Percentiles rank a stretch among this genome's conserved stretches.
Evolutionary conservation across 2,113 vertebrate species (phyloP).

Genomic region (Craseonycteris thonglongyai): DNA sequence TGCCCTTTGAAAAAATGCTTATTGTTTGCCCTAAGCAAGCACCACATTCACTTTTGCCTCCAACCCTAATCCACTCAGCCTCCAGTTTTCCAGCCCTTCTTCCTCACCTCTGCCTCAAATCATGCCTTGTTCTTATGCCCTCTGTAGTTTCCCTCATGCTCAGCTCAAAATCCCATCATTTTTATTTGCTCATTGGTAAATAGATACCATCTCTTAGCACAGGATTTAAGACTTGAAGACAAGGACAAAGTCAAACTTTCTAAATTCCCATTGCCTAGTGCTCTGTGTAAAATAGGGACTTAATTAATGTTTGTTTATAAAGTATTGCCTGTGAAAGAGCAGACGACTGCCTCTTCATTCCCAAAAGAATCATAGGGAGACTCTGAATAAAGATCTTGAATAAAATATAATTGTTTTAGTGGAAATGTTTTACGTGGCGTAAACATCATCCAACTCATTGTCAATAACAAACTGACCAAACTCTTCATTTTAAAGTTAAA

Average conservation of each 20-base stretch:
- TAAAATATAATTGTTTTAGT: background rate
- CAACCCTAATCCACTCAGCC: background rate
- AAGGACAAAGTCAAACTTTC: background rate
- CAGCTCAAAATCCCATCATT: background rate
- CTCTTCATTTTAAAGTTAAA: background rate
- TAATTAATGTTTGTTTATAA: background rate
- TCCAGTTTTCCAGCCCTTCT: background rate
- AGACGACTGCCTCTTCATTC: background rate
- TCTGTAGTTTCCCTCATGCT: background rate
- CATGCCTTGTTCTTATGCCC: too few species aligned
- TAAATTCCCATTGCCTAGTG: background rate
- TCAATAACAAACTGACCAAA: background rate
- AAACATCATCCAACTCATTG: background rate
- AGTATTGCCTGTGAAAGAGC: background rate
- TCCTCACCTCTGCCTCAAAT: background rate
- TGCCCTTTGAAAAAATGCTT: background rate
- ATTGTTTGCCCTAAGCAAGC: background rate
- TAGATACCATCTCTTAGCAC: background rate
- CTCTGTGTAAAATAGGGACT: background rate
- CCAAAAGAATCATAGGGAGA: background rate
- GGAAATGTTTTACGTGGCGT: background rate
- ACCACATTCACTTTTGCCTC: background rate
- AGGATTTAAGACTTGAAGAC: background rate
- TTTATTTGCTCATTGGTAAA: background rate
- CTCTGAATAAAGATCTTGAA: background rate